Percentiles rank a stretch among this genome's conserved stretches.
phyloP scores from a whole-genome alignment of 2,888 invertebrate genomes.

The Phengaris arion region DNA sequence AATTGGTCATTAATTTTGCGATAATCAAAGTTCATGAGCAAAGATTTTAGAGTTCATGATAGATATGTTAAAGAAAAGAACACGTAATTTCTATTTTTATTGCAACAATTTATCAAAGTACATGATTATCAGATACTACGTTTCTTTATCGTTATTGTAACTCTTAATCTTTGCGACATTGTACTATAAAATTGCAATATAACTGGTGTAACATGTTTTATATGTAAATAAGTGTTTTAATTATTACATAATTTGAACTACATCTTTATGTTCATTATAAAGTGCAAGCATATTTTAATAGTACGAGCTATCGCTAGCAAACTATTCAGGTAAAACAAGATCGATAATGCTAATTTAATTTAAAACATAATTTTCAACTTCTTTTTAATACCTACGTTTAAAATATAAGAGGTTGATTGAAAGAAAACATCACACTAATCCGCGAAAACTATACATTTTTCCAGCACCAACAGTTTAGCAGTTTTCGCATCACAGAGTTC shows the following conservation, averaged over 20 bases:
- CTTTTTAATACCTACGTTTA: background rate
- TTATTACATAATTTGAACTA: too few relatives aligned
- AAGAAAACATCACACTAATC: background rate
- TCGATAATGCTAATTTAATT: background rate
- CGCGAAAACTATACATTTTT: background rate
- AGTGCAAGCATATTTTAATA: too few relatives aligned
- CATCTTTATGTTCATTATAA: too few relatives aligned
- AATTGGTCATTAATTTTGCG: background rate
- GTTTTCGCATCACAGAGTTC: too few relatives aligned
- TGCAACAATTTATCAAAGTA: background rate
- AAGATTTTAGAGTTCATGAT: too few relatives aligned
- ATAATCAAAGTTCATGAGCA: background rate
- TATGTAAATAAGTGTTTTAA: too few relatives aligned
- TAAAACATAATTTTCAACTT: background rate
- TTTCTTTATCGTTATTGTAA: background rate
- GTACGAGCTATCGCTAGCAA: too few relatives aligned
- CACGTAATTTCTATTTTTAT: background rate
- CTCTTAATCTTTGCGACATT: background rate
- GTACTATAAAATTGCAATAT: background rate
- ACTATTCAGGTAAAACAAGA: slow-evolving; percentile 3
- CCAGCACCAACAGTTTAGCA: too few relatives aligned
- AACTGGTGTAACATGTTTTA: too few relatives aligned
- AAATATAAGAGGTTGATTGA: background rate
- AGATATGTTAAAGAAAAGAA: background rate
- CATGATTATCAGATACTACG: background rate